Base-by-base conservation (phyloP, 2,797 vertebrate genomes). In the Argyrosomus regius region DNA sequence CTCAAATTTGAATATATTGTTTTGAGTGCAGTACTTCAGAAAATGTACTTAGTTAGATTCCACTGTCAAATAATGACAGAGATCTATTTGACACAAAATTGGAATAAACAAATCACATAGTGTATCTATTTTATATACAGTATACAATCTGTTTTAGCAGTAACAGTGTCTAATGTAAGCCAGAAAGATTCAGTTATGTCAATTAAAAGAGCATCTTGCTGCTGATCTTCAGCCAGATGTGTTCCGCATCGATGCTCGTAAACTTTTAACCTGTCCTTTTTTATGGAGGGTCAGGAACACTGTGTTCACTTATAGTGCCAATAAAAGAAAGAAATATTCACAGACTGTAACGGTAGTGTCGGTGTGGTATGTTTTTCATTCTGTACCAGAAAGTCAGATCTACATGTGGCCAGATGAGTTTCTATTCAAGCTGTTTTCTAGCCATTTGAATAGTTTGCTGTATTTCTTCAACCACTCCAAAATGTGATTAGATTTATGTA, bases 191-290 rank as follows among this genome's bases (percentile, higher is more conserved):
- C 12, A 26, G 5, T 59, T 2, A 41, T 9, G 26, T 24, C 26
- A 58, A 53, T 53, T 56, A 26, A 69, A 73, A 53, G 28, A 72
- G 2, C 49, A 46, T 72, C 66, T 74, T 26, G 9, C 52, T 59
- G 58, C 73, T 65, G 57, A 74, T 83, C 68, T 60, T 41, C 61
- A 45, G 43, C 12, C 77, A 80, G 59, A 69, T 22, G 54, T 85
- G 79, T 91, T 93, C 85, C 14, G 72, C 83, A 43, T 85, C 83
- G 86, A 86, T 71, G 82, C 81, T 82, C 81, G 78, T 93, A 93
- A 94, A 93, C 88, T 86, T 91, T 93, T 88, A 93, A 92, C 90
- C 89, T 89, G 81, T 82, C 61, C 67, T 70, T 82, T 78, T 78
- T 92, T 81, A 89, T 87, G 84, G 87, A 75, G 60, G 88, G 87